Percentiles rank a stretch among this genome's conserved stretches.
Conservation (phyloP, 2,888 invertebrate genomes). For the Prenolepis imparis region DNA sequence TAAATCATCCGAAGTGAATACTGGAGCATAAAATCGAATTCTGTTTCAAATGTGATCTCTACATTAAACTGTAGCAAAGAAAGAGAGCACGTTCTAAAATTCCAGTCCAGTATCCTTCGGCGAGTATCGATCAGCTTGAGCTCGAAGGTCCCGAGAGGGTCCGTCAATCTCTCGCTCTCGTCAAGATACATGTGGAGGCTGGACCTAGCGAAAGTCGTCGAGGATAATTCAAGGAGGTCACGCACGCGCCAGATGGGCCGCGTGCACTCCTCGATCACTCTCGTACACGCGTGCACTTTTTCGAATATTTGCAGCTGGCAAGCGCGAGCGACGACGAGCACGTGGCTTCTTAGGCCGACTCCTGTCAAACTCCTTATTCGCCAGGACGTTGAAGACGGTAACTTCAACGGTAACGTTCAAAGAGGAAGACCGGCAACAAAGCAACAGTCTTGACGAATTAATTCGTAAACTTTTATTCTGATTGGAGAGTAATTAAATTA, state of each 20-base stretch:
- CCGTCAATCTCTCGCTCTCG: conserved; percentile 5
- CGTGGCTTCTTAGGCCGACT: too few relatives aligned
- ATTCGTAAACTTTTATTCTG: neutral
- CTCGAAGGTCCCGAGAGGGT: conserved; percentile 4
- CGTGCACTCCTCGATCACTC: conserved; percentile 71
- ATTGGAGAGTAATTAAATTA: neutral
- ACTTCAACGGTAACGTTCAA: neutral
- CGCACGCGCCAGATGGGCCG: conserved; percentile 85
- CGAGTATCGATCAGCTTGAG: conserved; percentile 1
- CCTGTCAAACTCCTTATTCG: conserved; percentile 42
- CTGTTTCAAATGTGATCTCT: neutral
- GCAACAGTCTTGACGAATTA: neutral
- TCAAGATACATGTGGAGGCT: conserved; percentile 37
- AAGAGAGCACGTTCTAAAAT: neutral
- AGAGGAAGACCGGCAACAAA: neutral
- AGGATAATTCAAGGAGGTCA: conserved; percentile 84
- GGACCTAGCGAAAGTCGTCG: conserved; percentile 56
- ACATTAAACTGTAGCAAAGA: neutral
- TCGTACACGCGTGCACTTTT: conserved; percentile 59
- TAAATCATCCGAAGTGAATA: too few relatives aligned
- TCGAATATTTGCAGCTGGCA: conserved; percentile 78
- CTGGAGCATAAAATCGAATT: too few relatives aligned
- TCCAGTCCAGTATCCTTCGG: neutral
- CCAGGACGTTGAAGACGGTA: conserved; percentile 2
- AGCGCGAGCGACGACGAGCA: conserved; percentile 64